A percentile compares a stretch with the other conserved stretches of the same genome.
Evolutionary conservation across 2,797 vertebrate genomes (phyloP).

Genomic region (Cryptoprocta ferox): DNA sequence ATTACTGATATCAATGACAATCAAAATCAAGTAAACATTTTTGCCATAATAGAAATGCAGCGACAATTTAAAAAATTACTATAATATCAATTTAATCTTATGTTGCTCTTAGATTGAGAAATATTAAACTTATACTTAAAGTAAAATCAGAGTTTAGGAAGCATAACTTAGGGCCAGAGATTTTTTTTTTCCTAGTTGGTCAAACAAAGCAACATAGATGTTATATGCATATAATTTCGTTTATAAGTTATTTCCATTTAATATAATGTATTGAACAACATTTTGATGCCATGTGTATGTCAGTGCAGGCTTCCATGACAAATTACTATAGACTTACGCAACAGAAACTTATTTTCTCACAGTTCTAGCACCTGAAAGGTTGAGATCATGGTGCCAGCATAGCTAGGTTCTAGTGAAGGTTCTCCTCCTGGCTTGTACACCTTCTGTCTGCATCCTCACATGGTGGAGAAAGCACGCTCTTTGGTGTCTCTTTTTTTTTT

Average conservation of each 20-base stretch:
- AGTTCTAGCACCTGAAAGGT: neutral
- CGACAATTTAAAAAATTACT: neutral
- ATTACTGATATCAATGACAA: neutral
- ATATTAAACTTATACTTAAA: neutral
- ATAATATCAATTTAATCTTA: neutral
- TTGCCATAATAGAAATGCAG: neutral
- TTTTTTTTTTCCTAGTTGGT: neutral
- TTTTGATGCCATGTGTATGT: neutral
- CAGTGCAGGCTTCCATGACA: no score
- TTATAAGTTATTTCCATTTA: neutral
- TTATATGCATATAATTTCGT: neutral
- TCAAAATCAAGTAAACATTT: neutral
- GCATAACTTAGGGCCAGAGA: neutral
- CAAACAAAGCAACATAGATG: neutral
- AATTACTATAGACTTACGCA: neutral
- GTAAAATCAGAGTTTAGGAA: neutral
- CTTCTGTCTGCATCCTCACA: neutral
- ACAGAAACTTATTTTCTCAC: neutral
- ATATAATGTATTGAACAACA: neutral
- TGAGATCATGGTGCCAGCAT: neutral
- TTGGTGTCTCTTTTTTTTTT: neutral
- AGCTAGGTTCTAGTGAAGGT: neutral
- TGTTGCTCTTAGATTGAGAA: neutral
- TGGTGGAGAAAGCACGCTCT: neutral
- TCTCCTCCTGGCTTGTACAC: neutral